Evolutionary conservation across 2,113 vertebrate genomes (phyloP), one percentile per base, ranked within the genome.

Genomic region (Pitta sordida): DNA sequence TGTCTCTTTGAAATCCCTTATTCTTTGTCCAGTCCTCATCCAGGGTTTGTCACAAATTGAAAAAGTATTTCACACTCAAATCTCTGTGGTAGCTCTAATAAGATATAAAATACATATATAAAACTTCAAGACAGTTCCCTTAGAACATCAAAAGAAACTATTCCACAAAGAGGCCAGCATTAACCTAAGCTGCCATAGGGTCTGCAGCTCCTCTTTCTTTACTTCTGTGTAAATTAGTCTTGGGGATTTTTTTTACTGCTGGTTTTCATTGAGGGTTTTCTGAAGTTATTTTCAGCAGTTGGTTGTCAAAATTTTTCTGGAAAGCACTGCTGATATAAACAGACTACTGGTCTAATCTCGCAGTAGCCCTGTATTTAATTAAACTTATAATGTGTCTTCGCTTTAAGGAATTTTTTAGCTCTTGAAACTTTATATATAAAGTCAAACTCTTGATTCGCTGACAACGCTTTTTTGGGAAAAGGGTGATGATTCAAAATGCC

Each of bases 101-200:
- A 85, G 36, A 85, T 37, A 76, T 34, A 56, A 95, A 94, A 91
- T 82, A 91, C 49, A 17, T 46, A 29, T 73, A 65, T 41, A 94
- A 91, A 85, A 18, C 58, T 69, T 65, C 58, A 30, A 80, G 75
- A 62, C 67, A 88, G 62, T 34, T 91, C 15, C 26, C 32, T 83
- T 43, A 37, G 63, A 94, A 73, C 39, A 84, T 95, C 90, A 96
- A 95, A 95, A 88, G 67, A 79, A 93, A 90, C 74, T 39, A 91
- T 90, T 90, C 37, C 59, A 69, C 17, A 44, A 59, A 71, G 51
- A 77, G 15, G 20, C 23, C 58, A 65, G 78, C 53, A 69, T 52
- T 94, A 95, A 60, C 26, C 62, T 88, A 63, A 94, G 43, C 55
- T 74, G 75, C 65, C 84, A 73, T 10, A 62, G 53, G 20, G 62